Base-by-base conservation (phyloP, 2,113 vertebrate genomes). In the Podarcis cretensis region DNA sequence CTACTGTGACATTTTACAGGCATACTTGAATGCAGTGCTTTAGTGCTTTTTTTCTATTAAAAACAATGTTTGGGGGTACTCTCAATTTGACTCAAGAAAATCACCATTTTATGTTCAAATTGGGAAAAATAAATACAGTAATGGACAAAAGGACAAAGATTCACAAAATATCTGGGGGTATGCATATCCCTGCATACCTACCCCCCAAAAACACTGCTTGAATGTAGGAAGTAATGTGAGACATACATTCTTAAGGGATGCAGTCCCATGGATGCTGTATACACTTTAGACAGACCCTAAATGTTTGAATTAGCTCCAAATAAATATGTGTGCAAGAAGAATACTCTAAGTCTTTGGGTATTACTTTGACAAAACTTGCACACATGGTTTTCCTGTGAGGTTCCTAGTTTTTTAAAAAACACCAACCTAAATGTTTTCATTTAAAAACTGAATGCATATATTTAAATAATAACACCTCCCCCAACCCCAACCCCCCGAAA, bases 391-490 rank as follows among this genome's bases (percentile, higher is more conserved):
- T 93, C 20, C 25, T 92, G 84, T 86, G 81, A 54, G 48, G 10
- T 90, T 86, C 87, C 59, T 71, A 71, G 30, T 30, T 71, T 71
- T 88, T 92, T 35, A 59, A 76, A 74, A 87, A 76, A 90, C 66
- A 65, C 84, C 87, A 73, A 86, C 20, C 63, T 30, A 76, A 91
- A 89, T 0, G 21, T n/a, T 37, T 83, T 69, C 78, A 88, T 71
- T 40, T 73, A 5, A 13, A 85, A 81, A 54, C 69, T 87, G 91
- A 87, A 87, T 3, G 0, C 81, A 54, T 13, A 27, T 54, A 14
- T 92, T 91, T 91, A 16, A 69, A 77, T 21, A 81, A 23, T 91
- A 80, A 92, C 63, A 81, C 86, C 85, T 59, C 59, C 59, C 59
- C 16, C 77, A 89, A 87, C n/a, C n/a, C n/a, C 2, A 2, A 2